These are phyloP conservation scores for Coenonympha arcania DNA, from an alignment of 2,888 invertebrate species.

Conservation along the genomic window DNA sequence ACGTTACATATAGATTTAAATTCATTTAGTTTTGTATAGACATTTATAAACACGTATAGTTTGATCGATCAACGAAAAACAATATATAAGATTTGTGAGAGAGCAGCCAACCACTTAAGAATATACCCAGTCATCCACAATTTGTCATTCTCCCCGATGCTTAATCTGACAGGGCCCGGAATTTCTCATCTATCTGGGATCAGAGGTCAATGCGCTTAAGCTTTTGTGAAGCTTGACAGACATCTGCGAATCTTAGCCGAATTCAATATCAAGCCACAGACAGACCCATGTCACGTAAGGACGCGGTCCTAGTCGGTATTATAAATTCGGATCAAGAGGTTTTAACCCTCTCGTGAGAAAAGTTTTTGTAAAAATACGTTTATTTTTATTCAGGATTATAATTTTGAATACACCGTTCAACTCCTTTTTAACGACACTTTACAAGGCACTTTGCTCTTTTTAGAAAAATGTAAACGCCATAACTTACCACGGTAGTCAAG, in stretches of 20 bases:
- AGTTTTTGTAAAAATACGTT: neutral
- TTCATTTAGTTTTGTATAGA: too few relatives aligned
- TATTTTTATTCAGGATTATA: too few relatives aligned
- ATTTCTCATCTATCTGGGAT: conserved; percentile 10
- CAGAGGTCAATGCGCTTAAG: conserved; percentile 12
- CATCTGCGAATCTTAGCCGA: conserved; percentile 19
- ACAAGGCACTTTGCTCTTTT: too few relatives aligned
- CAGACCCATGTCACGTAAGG: conserved; percentile 20
- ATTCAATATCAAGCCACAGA: conserved; percentile 21
- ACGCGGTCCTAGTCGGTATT: conserved; percentile 20
- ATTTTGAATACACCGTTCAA: too few relatives aligned
- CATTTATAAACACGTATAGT: too few relatives aligned
- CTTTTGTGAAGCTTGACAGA: conserved; percentile 14
- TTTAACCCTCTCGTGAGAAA: conserved; percentile 20
- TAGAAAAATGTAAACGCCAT: too few relatives aligned
- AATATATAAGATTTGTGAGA: neutral
- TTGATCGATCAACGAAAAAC: too few relatives aligned
- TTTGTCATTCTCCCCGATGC: conserved; percentile 12
- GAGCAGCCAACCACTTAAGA: neutral
- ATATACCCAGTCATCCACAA: conserved; percentile 7
- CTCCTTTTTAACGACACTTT: too few relatives aligned
- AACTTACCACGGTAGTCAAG: too few relatives aligned
- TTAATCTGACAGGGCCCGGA: conserved; percentile 12
- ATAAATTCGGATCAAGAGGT: conserved; percentile 16
- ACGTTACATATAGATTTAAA: too few relatives aligned